These are phyloP conservation scores for Anastrepha ludens DNA, from an alignment of 1,140 invertebrate species.

Conservation along the genomic window DNA sequence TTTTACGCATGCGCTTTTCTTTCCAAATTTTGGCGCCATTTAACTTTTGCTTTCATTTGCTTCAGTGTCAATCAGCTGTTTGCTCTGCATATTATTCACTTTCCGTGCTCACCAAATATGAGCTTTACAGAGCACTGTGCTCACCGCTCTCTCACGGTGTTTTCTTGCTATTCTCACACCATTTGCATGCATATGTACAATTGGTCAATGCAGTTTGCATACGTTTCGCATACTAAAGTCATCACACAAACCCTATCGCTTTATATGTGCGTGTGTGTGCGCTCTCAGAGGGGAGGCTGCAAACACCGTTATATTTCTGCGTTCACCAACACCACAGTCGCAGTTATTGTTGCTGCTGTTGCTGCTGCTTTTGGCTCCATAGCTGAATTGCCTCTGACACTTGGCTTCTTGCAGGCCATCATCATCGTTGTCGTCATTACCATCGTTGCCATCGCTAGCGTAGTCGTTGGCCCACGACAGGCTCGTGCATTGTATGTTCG, in stretches of 20 bases:
- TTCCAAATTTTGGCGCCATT: constrained; percentile 30
- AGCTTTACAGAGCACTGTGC: not conserved
- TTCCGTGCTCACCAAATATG: not conserved
- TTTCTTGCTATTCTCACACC: not conserved
- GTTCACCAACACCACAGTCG: not conserved
- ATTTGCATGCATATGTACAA: not conserved
- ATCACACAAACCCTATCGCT: not conserved
- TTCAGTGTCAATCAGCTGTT: not conserved
- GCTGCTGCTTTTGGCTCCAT: not conserved
- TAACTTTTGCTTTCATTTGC: not conserved
- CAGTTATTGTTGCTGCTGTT: not conserved
- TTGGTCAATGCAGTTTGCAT: not conserved
- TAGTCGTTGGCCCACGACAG: not conserved
- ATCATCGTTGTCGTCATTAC: constrained; percentile 20
- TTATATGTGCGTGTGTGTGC: not conserved
- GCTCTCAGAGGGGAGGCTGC: constrained; percentile 1
- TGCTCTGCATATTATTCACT: not conserved
- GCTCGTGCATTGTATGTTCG: not conserved
- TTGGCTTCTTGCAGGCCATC: constrained; percentile 48
- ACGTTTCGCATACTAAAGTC: too few species aligned
- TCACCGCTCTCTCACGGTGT: not conserved
- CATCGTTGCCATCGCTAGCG: not conserved
- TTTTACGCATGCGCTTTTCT: constrained; percentile 8
- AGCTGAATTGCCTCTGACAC: constrained; percentile 10
- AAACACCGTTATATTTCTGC: constrained; percentile 15